phyloP scores from a whole-genome alignment of 2,888 invertebrate species.

The Lamellibrachia satsuma region DNA sequence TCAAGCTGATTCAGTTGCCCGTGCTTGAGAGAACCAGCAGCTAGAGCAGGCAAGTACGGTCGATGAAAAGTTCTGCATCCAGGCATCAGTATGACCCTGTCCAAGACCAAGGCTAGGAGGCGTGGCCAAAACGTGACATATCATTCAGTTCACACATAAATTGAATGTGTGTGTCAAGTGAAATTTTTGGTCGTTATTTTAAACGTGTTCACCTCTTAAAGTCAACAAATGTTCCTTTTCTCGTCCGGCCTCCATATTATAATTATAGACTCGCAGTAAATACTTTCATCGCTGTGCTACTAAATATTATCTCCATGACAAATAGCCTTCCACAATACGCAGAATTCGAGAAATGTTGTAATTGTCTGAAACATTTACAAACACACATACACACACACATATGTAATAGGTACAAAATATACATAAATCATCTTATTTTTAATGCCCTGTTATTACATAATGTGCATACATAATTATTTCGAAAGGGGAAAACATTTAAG shows the following conservation, averaged over 20 bases:
- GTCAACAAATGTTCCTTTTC: constrained; percentile 34
- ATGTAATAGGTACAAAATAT: background rate
- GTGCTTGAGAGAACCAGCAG: too few species aligned
- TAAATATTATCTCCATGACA: background rate
- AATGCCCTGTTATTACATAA: background rate
- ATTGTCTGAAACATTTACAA: background rate
- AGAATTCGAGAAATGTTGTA: background rate
- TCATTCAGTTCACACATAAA: background rate
- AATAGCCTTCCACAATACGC: background rate
- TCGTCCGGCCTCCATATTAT: background rate
- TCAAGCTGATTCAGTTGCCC: too few species aligned
- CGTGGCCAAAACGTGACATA: background rate
- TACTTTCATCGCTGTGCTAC: constrained; percentile 14
- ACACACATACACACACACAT: background rate
- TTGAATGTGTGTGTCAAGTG: background rate
- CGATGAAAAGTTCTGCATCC: too few species aligned
- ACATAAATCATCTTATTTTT: background rate
- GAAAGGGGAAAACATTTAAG: background rate
- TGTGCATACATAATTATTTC: background rate
- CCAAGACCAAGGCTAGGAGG: background rate
- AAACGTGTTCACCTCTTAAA: constrained; percentile 29
- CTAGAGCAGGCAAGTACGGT: too few species aligned
- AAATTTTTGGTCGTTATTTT: background rate
- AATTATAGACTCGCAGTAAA: constrained; percentile 25
- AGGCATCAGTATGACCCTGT: too few species aligned